These are phyloP conservation scores for Sakesphorus luctuosus DNA, from an alignment of 2,113 vertebrate species.

Conservation along the genomic window DNA sequence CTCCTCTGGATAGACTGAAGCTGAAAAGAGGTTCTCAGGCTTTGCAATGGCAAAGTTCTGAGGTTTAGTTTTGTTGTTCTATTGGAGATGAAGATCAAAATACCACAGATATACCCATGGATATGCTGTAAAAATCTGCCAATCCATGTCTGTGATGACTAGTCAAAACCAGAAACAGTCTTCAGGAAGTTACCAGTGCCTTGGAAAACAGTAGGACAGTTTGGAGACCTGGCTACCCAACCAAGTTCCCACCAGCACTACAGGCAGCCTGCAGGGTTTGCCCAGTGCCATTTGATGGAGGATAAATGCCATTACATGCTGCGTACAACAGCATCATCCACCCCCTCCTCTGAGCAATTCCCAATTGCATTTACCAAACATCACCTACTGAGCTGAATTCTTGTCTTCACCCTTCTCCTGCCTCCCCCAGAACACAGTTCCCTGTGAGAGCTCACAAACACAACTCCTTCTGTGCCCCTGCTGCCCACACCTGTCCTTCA, in stretches of 20 bases:
- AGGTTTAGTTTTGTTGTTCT: not conserved
- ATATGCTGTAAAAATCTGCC: not conserved
- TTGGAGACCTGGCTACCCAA: not conserved
- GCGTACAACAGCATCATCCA: accelerated
- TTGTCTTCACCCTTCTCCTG: not conserved
- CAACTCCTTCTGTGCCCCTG: accelerated
- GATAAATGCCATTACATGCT: accelerated
- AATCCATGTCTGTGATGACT: accelerated
- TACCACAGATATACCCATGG: not conserved
- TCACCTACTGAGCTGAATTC: not conserved
- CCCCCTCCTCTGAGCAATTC: not conserved
- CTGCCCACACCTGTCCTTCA: accelerated
- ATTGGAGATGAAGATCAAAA: not conserved
- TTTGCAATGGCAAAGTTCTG: not conserved
- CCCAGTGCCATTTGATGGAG: accelerated
- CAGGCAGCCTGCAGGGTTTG: not conserved
- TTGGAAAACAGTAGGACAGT: accelerated
- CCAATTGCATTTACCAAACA: accelerated
- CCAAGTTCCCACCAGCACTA: accelerated
- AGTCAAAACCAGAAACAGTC: not conserved
- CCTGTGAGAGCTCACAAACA: accelerated
- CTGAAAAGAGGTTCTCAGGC: not conserved
- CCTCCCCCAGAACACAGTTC: not conserved
- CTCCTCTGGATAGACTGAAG: not conserved
- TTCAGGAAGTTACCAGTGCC: not conserved